A percentile compares a stretch with the other conserved stretches of the same genome.
These are phyloP conservation scores for Hofmannophila pseudospretella DNA, from an alignment of 2,888 invertebrate genomes.

Conservation along the genomic window DNA sequence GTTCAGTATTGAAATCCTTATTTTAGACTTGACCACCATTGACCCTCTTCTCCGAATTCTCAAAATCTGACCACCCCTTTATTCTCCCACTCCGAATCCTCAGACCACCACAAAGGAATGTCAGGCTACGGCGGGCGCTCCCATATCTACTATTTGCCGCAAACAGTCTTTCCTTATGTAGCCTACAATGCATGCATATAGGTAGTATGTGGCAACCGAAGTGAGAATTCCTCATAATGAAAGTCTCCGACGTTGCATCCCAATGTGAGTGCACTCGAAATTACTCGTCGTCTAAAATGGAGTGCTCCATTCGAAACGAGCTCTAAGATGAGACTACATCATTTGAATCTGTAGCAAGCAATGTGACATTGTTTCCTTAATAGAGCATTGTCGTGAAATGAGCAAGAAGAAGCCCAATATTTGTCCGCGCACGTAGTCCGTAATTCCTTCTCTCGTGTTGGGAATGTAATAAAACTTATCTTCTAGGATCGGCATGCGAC, in stretches of 20 bases:
- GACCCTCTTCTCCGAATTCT: too few relatives aligned
- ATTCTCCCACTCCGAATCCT: too few relatives aligned
- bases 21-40: too few relatives aligned
- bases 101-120: too few relatives aligned
- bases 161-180: neutral
- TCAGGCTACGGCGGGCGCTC: too few relatives aligned
- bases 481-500: constrained; percentile 43
- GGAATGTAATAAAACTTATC: constrained; percentile 64
- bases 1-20: too few relatives aligned
- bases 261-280: constrained; percentile 37
- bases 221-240: constrained; percentile 31
- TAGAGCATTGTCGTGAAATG: constrained; percentile 54
- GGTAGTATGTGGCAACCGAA: constrained; percentile 6
- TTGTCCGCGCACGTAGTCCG: constrained; percentile 48
- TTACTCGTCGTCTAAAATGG: constrained; percentile 23
- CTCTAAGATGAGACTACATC: constrained; percentile 23
- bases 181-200: neutral
- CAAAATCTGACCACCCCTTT: too few relatives aligned
- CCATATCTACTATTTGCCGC: neutral
- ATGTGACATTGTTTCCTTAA: constrained; percentile 51
- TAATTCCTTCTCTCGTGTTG: constrained; percentile 45
- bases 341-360: constrained; percentile 18
- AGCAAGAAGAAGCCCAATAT: constrained; percentile 42
- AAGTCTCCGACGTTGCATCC: constrained; percentile 39
- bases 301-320: constrained; percentile 28